Conservation (phyloP, 2,888 invertebrate genomes). For the Idaea biselata region DNA sequence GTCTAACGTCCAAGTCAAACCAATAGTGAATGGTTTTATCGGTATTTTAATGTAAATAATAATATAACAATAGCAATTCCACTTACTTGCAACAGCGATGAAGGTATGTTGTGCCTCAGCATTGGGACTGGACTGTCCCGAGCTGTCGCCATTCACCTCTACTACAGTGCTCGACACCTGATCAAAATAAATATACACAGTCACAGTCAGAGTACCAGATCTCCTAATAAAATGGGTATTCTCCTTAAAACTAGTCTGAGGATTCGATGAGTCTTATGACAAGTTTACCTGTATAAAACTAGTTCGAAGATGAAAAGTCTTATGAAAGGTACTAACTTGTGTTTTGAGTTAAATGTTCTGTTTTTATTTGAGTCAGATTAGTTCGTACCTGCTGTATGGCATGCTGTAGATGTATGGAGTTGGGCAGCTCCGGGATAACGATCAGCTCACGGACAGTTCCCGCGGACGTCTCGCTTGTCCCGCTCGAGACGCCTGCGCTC, state of each 20-base stretch:
- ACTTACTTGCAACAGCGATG: slow-evolving; percentile 87
- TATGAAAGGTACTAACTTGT: too few relatives aligned
- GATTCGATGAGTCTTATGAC: too few relatives aligned
- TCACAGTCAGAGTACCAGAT: too few relatives aligned
- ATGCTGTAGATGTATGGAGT: slow-evolving; percentile 70
- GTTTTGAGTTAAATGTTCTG: too few relatives aligned
- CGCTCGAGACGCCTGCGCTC: slow-evolving; percentile 34
- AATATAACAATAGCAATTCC: slow-evolving; percentile 15
- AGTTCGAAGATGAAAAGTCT: too few relatives aligned
- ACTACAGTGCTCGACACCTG: slow-evolving; percentile 72
- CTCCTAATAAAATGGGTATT: neutral
- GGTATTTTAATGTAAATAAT: too few relatives aligned
- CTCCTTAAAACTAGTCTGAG: too few relatives aligned
- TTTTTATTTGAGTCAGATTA: too few relatives aligned
- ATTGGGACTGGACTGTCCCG: slow-evolving; percentile 78
- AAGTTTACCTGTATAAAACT: too few relatives aligned
- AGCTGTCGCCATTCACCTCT: slow-evolving; percentile 78
- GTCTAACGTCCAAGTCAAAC: too few relatives aligned
- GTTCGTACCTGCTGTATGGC: slow-evolving; percentile 70
- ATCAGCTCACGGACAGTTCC: slow-evolving; percentile 68
- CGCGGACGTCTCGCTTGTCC: slow-evolving; percentile 59
- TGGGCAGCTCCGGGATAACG: slow-evolving; percentile 71
- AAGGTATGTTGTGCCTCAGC: slow-evolving; percentile 80
- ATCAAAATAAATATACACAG: neutral
- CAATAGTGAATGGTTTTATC: too few relatives aligned